phyloP scores from a whole-genome alignment of 2,888 invertebrate genomes.

The Parthenolecanium corni region DNA sequence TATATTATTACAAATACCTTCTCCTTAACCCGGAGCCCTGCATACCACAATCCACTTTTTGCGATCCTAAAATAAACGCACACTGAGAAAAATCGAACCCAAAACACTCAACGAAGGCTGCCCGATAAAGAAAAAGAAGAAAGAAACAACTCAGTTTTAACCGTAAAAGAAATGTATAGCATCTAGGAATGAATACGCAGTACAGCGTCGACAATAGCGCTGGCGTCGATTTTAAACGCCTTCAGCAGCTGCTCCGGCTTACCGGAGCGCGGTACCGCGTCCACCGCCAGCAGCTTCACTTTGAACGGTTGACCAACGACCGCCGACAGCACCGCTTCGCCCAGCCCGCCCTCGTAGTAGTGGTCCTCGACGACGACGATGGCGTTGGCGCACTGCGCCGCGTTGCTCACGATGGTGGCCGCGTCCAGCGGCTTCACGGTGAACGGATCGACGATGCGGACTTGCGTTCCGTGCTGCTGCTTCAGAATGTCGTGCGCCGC shows the following conservation, averaged over 20 bases:
- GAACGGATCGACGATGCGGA: constrained; percentile 86
- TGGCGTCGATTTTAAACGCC: constrained; percentile 76
- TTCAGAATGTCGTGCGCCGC: constrained; percentile 66
- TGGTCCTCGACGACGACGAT: constrained; percentile 95
- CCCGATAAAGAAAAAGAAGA: too few relatives aligned
- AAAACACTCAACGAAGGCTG: too few relatives aligned
- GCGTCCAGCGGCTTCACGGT: constrained; percentile 91
- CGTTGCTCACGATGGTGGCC: constrained; percentile 60
- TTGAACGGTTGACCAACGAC: constrained; percentile 58
- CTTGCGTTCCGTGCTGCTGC: constrained; percentile 52
- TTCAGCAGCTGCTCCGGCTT: constrained; percentile 75
- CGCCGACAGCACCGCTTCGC: constrained; percentile 84
- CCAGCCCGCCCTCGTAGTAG: constrained; percentile 89
- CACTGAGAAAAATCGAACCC: too few relatives aligned
- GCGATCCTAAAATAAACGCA: too few relatives aligned
- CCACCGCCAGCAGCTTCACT: constrained; percentile 69
- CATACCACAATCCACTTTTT: too few relatives aligned
- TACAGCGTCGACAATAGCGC: constrained; percentile 50
- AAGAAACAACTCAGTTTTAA: too few relatives aligned
- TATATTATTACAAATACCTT: too few relatives aligned
- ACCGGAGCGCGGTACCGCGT: constrained; percentile 81
- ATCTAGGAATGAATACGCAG: too few relatives aligned
- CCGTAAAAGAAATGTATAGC: too few relatives aligned
- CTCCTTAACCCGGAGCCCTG: too few relatives aligned
- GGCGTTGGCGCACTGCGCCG: constrained; percentile 63